Percentiles rank a stretch among this genome's conserved stretches.
These are phyloP conservation scores for Sebastes matsubarae DNA, from an alignment of 2,797 vertebrate species.

Conservation along the genomic window DNA sequence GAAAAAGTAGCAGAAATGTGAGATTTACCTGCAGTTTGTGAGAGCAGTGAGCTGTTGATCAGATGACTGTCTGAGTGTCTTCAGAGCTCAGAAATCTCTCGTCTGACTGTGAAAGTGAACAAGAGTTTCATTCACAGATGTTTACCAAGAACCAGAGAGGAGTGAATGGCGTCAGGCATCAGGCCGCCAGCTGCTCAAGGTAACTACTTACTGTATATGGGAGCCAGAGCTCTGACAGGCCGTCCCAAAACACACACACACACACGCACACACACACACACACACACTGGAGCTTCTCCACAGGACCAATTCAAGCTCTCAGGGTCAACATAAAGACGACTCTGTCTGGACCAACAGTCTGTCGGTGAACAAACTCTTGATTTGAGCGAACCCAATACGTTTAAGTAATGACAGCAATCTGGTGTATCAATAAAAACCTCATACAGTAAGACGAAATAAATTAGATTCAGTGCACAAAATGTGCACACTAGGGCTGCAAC, in stretches of 20 bases:
- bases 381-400: not conserved
- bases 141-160: constrained; percentile 15
- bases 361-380: not conserved
- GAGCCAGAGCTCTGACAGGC: constrained; percentile 22
- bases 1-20: not conserved
- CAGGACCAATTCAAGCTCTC: constrained; percentile 24
- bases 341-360: constrained; percentile 6
- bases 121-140: constrained; percentile 61
- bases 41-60: not conserved
- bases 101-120: constrained; percentile 47
- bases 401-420: not conserved
- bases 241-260: constrained; percentile 4
- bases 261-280: not conserved
- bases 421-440: not conserved
- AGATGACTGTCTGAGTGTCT: constrained; percentile 16
- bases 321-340: constrained; percentile 31
- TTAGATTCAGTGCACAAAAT: not conserved
- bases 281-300: not conserved
- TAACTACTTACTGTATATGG: not conserved
- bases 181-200: not conserved
- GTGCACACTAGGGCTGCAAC: not conserved
- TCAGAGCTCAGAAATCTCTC: constrained; percentile 45
- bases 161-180: constrained; percentile 54
- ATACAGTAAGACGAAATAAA: not conserved
- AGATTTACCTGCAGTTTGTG: constrained; percentile 52